These are phyloP conservation scores for Julus scandinavius DNA, from an alignment of 2,888 invertebrate species.

Conservation along the genomic window DNA sequence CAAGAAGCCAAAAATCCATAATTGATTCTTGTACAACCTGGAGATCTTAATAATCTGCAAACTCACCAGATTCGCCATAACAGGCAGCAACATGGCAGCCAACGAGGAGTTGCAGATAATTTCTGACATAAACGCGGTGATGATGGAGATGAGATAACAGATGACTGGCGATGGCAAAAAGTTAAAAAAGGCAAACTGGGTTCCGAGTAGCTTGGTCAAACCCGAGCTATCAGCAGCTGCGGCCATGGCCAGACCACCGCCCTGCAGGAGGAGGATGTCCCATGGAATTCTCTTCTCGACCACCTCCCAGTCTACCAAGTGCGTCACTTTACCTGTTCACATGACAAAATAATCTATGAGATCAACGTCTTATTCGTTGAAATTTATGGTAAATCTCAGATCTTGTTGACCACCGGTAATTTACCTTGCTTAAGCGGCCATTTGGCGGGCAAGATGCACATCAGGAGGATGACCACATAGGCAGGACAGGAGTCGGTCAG, in stretches of 20 bases:
- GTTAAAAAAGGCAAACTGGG: conserved; percentile 75
- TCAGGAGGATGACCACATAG: conserved; percentile 82
- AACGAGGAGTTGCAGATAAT: conserved; percentile 91
- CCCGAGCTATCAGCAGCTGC: conserved; percentile 79
- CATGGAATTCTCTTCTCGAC: conserved; percentile 88
- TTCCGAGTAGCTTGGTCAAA: conserved; percentile 80
- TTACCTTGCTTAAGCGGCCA: conserved; percentile 30
- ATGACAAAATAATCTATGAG: not conserved
- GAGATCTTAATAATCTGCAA: too few species aligned
- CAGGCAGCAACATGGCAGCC: conserved; percentile 86
- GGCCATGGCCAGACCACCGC: conserved; percentile 89
- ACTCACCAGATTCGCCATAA: conserved; percentile 75
- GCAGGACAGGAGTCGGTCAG: conserved; percentile 45
- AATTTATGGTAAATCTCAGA: too few species aligned
- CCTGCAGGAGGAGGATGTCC: conserved; percentile 86
- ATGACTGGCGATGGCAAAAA: conserved; percentile 74
- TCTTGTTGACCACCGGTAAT: too few species aligned
- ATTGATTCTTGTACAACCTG: too few species aligned
- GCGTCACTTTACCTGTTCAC: conserved; percentile 67
- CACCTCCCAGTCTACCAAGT: conserved; percentile 82
- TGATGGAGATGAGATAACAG: conserved; percentile 79
- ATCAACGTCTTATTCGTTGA: not conserved
- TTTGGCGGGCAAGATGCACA: conserved; percentile 79
- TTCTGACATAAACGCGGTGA: conserved; percentile 85
- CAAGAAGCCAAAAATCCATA: not conserved